Evolutionary conservation across 2,113 vertebrate genomes (phyloP).

Genomic region (Plestiodon gilberti): DNA sequence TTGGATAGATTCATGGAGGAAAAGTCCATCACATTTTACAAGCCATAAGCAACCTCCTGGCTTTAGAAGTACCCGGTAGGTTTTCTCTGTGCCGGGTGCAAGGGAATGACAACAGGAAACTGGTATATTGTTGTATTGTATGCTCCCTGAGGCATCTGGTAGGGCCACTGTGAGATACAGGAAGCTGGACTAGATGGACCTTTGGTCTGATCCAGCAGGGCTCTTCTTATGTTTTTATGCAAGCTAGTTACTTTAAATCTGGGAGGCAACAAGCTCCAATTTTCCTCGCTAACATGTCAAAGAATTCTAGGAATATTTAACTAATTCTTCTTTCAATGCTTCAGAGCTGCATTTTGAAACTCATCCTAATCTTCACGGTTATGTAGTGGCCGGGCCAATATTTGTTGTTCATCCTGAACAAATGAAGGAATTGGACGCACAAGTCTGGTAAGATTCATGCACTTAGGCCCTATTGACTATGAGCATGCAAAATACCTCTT

Average conservation of each 20-base stretch:
- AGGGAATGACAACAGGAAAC: too few species aligned
- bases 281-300: background rate
- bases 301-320: background rate
- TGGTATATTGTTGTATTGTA: too few species aligned
- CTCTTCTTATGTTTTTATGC: too few species aligned
- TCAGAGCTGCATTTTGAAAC: constrained; percentile 26
- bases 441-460: constrained; percentile 51
- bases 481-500: background rate
- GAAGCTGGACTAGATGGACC: too few species aligned
- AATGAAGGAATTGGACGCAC: background rate
- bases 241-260: background rate
- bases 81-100: too few species aligned
- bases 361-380: constrained; percentile 37
- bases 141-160: too few species aligned
- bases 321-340: constrained; percentile 16
- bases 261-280: background rate
- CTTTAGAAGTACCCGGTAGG: too few species aligned
- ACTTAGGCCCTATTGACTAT: background rate
- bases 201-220: too few species aligned
- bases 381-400: constrained; percentile 60
- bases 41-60: too few species aligned
- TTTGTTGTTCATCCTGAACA: constrained; percentile 39
- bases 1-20: too few species aligned
- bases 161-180: too few species aligned
- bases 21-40: too few species aligned